Base-by-base conservation (phyloP, 1,140 invertebrate genomes). In the Leptinotarsa texana region DNA sequence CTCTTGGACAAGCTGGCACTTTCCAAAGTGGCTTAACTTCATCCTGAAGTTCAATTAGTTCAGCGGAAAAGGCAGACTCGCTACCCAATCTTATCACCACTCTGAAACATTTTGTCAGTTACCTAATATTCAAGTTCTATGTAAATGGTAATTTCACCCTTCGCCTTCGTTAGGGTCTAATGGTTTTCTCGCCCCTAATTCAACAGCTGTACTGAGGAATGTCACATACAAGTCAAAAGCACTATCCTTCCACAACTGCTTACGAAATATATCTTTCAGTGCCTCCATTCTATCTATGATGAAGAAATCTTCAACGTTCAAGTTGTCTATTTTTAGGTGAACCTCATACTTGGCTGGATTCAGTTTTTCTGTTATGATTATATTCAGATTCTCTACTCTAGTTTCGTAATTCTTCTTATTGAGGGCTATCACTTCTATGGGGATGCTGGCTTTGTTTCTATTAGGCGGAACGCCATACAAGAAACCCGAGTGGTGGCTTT, bases 261-360 rank as follows among this genome's bases (percentile, higher is more conserved):
- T 89, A 77, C 88, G 88, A 78, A 96, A 93, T 66, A 96, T 90
- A 79, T 94, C 91, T 66, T 94, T 89, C 1, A 97, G 83, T 27
- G 89, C 88, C 57, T 91, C 89, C 81, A 93, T 91, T 75, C 91
- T 87, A 77, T 87, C 87, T 24, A 80, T 85, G 82, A 93, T 90
- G 76, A 95, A 91, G 84, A 95, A 88, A 80, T 96, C 93, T 78
- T 94, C 93, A 1, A 95, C 90, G 80, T 97, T 95, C 8, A 96
- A 84, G 84, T 96, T 96, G 81, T 95, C 92, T 62, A 97, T 94
- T 85, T 96, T 96, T 79, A 97, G 86, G 80, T 94, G 92, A 4
- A 96, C 91, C 80, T 96, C 91, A 84, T 93, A 92, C 63, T 88
- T 89, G 0, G 93, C 91, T 75, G 91, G 87, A 76, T 90, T 90